Base-by-base conservation (phyloP, 1,140 invertebrate genomes). In the Drosophila murphyi region DNA sequence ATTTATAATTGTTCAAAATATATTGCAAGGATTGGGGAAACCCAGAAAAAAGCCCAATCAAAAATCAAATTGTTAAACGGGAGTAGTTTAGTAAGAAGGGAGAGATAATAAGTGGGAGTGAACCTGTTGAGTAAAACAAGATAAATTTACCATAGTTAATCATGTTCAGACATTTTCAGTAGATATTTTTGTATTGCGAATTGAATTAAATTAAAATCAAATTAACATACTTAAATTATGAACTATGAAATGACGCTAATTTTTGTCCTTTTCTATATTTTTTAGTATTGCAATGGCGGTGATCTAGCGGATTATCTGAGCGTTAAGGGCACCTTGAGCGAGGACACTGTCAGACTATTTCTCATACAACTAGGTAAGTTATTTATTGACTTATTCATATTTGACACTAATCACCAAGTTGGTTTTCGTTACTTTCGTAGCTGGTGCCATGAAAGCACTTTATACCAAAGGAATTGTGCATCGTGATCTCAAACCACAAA, bases 391-490 rank as follows among this genome's bases (percentile, higher is more conserved):
- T 10, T 8, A 2, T 5, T 1, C 4, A 8, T 10, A 6, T 2
- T 37, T 43, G 0, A 39, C 31, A 43, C 34, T 0, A 12, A 5
- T 20, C 32, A 3, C 1, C 20, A 7, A 12, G 3, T n/a, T n/a
- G 10, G 29, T n/a, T 10, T 41, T 32, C 2, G 39, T 3, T 8
- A 37, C 29, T 52, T 0, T 62, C 93, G 32, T 76, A 97, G 98
- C 98, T 77, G 97, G 96, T 88, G 99, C 98, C 39, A 98, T 99
- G 97, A 96, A 97, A 92, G 98, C 98, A 12, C 94, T 99, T 70
- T 96, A 98, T 93, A 96, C 96, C 68, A 99, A 99, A 94, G 98
- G 98, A 86, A 98, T 99, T 90, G 98, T 99, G 54, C 99, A 99
- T 93, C 94, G 99, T 87, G 99, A 99, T 94, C 94, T 99, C 82